A percentile compares a stretch with the other conserved stretches of the same genome.
These are phyloP conservation scores for Perithous albicinctus DNA, from an alignment of 2,888 invertebrate genomes.

Conservation along the genomic window DNA sequence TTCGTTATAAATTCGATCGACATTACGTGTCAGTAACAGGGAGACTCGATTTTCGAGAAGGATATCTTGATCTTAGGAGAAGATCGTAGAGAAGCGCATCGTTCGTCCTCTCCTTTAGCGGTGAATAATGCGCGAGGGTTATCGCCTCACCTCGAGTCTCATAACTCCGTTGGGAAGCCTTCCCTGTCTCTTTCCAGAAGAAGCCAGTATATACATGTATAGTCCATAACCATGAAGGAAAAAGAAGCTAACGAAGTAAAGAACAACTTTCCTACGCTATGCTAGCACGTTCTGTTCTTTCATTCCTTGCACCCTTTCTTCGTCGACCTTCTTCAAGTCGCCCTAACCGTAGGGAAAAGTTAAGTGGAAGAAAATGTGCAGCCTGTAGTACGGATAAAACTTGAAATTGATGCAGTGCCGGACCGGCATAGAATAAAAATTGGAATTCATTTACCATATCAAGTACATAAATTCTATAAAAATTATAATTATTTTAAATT, in stretches of 20 bases:
- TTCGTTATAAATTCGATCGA: not conserved
- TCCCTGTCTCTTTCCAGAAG: slow-evolving; percentile 59
- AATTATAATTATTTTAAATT: not conserved
- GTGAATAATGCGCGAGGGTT: slow-evolving; percentile 83
- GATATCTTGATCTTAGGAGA: slow-evolving; percentile 48
- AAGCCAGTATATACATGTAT: slow-evolving; percentile 17
- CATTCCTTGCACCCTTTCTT: slow-evolving; percentile 57
- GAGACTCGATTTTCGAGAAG: slow-evolving; percentile 16
- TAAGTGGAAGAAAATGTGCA: slow-evolving; percentile 84
- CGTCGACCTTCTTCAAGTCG: slow-evolving; percentile 34
- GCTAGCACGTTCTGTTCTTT: slow-evolving; percentile 60
- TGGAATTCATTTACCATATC: not conserved
- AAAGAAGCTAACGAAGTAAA: slow-evolving; percentile 80
- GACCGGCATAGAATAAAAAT: slow-evolving; percentile 62
- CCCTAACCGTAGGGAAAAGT: slow-evolving; percentile 80
- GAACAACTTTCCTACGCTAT: slow-evolving; percentile 80
- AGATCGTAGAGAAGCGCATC: slow-evolving; percentile 54
- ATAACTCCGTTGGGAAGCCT: slow-evolving; percentile 78
- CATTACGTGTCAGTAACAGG: not conserved
- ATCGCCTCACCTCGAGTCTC: slow-evolving; percentile 82
- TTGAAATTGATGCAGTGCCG: slow-evolving; percentile 82
- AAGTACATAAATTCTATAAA: not conserved
- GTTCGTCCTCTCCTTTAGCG: slow-evolving; percentile 59
- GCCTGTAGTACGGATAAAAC: slow-evolving; percentile 75
- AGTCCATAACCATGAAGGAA: slow-evolving; percentile 42